Evolutionary conservation across 2,113 vertebrate species (phyloP).

Genomic region (Psilopsiagon aymara): DNA sequence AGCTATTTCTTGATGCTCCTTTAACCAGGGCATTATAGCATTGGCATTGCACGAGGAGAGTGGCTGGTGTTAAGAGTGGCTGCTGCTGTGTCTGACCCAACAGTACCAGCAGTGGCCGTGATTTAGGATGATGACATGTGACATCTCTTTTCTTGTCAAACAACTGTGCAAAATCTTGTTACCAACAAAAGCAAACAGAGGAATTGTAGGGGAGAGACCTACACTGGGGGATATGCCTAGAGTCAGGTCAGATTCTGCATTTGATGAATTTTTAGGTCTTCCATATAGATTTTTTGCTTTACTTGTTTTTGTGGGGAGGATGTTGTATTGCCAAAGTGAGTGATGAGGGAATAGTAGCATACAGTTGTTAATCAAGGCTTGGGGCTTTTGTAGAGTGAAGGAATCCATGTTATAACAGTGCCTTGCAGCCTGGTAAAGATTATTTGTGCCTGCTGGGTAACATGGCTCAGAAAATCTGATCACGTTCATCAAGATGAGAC

Average conservation of each 20-base stretch:
- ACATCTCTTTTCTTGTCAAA: slow-evolving; percentile 4
- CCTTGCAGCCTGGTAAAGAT: slow-evolving; percentile 35
- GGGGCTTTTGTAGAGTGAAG: slow-evolving; percentile 44
- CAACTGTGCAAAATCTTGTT: slow-evolving; percentile 38
- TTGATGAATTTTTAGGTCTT: slow-evolving; percentile 61
- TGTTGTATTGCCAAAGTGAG: slow-evolving; percentile 60
- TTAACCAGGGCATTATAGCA: slow-evolving; percentile 6
- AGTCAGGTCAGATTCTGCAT: slow-evolving; percentile 15
- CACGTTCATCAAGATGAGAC: neutral
- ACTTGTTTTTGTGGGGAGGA: slow-evolving; percentile 57
- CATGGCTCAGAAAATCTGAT: slow-evolving; percentile 26
- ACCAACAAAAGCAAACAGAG: slow-evolving; percentile 14
- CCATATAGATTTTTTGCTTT: slow-evolving; percentile 67
- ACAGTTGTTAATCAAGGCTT: slow-evolving; percentile 33
- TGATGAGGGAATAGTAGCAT: slow-evolving; percentile 34
- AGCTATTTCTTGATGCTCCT: neutral
- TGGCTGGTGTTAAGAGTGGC: slow-evolving; percentile 3
- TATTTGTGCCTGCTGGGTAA: slow-evolving; percentile 28
- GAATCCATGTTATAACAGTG: slow-evolving; percentile 21
- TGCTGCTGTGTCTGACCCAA: slow-evolving; percentile 27
- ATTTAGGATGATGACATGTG: neutral
- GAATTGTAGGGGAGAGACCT: slow-evolving; percentile 6
- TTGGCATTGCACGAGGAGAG: slow-evolving; percentile 30
- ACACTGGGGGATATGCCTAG: neutral
- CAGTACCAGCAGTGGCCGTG: neutral